phyloP scores from a whole-genome alignment of 92 coral and sea anemone species.

The Anthopleura xanthogrammica region DNA sequence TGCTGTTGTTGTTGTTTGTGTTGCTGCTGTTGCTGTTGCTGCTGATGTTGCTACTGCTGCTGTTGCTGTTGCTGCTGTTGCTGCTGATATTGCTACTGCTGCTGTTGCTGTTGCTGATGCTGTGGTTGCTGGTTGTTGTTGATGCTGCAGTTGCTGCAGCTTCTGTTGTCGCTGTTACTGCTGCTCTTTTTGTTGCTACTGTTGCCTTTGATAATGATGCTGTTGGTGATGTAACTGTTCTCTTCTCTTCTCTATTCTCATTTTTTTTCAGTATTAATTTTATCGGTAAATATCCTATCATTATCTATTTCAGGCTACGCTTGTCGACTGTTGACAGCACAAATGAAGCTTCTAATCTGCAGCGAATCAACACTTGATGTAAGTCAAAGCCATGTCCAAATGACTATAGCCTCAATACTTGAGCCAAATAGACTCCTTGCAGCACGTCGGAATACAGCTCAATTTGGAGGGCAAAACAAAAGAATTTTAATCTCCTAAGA shows the following conservation, averaged over 20 bases:
- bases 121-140: not conserved
- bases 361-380: constrained; percentile 86
- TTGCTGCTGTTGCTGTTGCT: not conserved
- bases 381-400: constrained; percentile 27
- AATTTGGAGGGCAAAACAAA: too few species aligned
- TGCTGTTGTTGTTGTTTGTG: not conserved
- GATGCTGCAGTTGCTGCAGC: not conserved
- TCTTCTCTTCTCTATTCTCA: not conserved
- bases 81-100: not conserved
- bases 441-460: too few species aligned
- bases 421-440: too few species aligned
- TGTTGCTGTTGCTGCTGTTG: not conserved
- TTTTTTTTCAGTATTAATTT: not conserved
- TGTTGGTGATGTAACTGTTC: not conserved
- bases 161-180: not conserved
- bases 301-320: constrained; percentile 69
- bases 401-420: too few species aligned
- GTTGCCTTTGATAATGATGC: not conserved
- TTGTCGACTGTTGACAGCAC: constrained; percentile 83
- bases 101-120: not conserved
- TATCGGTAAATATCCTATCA: not conserved
- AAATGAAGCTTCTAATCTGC: constrained; percentile 92
- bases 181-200: too few species aligned
- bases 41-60: not conserved
- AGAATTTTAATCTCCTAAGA: too few species aligned